Conservation (phyloP, 2,888 invertebrate species). For the Drosophila maculinotata region DNA sequence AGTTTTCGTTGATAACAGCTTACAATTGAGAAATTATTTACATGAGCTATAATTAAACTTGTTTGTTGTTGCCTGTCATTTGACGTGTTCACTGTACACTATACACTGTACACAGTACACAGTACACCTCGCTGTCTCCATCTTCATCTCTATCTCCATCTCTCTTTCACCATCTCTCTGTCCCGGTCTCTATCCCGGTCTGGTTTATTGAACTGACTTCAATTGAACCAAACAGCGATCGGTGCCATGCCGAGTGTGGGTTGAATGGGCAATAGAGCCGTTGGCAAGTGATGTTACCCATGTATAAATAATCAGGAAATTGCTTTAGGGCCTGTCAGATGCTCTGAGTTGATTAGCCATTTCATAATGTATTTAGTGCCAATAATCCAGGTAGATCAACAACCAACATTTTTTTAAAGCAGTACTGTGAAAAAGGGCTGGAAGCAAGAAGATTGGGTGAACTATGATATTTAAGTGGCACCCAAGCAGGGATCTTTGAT, state of each 20-base stretch:
- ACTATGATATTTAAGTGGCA: too few relatives aligned
- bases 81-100: constrained; percentile 54
- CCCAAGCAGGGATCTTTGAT: too few relatives aligned
- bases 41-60: constrained; percentile 82
- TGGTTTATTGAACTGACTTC: constrained; percentile 75
- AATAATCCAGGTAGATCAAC: constrained; percentile 45
- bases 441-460: too few relatives aligned
- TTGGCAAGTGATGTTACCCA: constrained; percentile 74
- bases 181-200: constrained; percentile 38
- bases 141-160: constrained; percentile 11
- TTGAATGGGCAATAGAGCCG: constrained; percentile 47
- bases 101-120: constrained; percentile 33
- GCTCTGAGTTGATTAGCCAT: constrained; percentile 68
- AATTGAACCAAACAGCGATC: too few relatives aligned
- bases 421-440: background rate
- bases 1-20: constrained; percentile 81
- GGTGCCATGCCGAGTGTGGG: constrained; percentile 66
- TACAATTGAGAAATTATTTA: constrained; percentile 82
- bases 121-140: constrained; percentile 36
- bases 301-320: constrained; percentile 71
- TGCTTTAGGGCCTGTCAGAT: constrained; percentile 74
- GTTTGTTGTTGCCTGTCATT: constrained; percentile 81
- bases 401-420: background rate
- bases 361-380: constrained; percentile 59
- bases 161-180: constrained; percentile 13